A percentile compares a stretch with the other conserved stretches of the same genome.
Evolutionary conservation across 2,113 vertebrate species (phyloP).

Genomic region (Elephantulus edwardii): DNA sequence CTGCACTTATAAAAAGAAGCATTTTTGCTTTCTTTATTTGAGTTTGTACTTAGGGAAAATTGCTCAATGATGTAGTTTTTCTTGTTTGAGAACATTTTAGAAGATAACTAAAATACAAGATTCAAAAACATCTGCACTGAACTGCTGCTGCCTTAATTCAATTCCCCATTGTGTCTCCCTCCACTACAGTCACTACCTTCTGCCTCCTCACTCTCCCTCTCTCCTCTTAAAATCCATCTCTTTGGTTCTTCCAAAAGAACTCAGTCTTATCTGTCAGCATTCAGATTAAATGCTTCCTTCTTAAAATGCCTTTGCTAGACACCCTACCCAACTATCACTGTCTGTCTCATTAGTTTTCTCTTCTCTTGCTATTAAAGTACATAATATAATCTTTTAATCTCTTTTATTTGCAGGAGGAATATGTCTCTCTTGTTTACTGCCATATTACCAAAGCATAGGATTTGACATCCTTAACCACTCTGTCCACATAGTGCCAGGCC

Average conservation of each 20-base stretch:
- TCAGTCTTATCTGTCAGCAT: not conserved
- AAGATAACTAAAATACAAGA: not conserved
- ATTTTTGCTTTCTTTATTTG: conserved; percentile 12
- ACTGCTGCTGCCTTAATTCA: not conserved
- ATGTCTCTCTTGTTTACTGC: not conserved
- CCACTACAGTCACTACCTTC: not conserved
- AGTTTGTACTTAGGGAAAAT: not conserved
- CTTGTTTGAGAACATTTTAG: conserved; percentile 34
- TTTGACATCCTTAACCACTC: conserved; percentile 11
- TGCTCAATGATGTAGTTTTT: conserved; percentile 36
- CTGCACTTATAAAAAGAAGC: not conserved
- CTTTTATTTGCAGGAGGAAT: not conserved
- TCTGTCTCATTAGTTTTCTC: not conserved
- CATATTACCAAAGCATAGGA: not conserved
- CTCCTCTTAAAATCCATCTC: not conserved
- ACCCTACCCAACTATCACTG: not conserved
- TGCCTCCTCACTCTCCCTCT: not conserved
- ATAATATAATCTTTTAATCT: conserved; percentile 22
- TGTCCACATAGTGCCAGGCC: not conserved
- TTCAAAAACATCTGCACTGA: not conserved
- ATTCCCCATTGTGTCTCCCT: not conserved
- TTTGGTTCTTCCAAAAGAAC: not conserved
- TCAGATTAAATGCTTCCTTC: not conserved
- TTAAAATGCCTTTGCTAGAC: not conserved
- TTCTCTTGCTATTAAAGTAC: not conserved